phyloP scores from a whole-genome alignment of 2,888 invertebrate genomes.

The Campopleginae sp. region DNA sequence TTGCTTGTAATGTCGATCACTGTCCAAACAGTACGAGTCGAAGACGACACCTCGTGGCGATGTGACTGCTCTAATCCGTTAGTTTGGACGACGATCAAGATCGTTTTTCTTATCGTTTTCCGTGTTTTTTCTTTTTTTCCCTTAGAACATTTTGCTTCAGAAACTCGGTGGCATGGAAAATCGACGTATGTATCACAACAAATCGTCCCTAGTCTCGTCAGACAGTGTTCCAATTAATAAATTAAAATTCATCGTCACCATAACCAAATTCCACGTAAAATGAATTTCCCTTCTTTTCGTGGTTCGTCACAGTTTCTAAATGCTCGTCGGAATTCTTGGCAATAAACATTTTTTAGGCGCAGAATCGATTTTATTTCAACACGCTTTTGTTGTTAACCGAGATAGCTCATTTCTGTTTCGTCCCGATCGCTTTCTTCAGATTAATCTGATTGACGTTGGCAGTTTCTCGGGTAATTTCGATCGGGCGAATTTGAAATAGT shows the following conservation, averaged over 20 bases:
- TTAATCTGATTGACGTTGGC: constrained; percentile 14
- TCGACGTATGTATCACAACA: constrained; percentile 42
- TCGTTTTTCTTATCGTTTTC: constrained; percentile 53
- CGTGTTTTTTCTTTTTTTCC: constrained; percentile 8
- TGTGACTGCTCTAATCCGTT: constrained; percentile 34
- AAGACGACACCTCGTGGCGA: constrained; percentile 13
- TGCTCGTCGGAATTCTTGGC: constrained; percentile 2
- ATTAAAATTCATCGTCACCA: constrained; percentile 70
- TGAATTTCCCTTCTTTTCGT: constrained; percentile 34
- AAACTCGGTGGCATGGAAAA: constrained; percentile 47
- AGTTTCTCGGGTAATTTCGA: constrained; percentile 46
- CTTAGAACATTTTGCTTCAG: constrained; percentile 4
- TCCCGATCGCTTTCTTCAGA: constrained; percentile 34
- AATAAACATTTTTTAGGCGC: constrained; percentile 26
- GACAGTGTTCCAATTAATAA: constrained; percentile 72
- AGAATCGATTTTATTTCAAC: constrained; percentile 34
- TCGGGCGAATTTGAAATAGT: constrained; percentile 34
- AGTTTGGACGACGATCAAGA: constrained; percentile 74
- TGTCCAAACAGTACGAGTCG: constrained; percentile 67
- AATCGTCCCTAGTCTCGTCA: constrained; percentile 43
- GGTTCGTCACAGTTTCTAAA: constrained; percentile 33
- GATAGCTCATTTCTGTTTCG: constrained; percentile 30
- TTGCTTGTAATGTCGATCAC: constrained; percentile 70
- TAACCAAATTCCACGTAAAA: constrained; percentile 60
- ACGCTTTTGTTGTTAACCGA: constrained; percentile 26